Conservation (phyloP, 2,113 vertebrate species). For the Vidua macroura region DNA sequence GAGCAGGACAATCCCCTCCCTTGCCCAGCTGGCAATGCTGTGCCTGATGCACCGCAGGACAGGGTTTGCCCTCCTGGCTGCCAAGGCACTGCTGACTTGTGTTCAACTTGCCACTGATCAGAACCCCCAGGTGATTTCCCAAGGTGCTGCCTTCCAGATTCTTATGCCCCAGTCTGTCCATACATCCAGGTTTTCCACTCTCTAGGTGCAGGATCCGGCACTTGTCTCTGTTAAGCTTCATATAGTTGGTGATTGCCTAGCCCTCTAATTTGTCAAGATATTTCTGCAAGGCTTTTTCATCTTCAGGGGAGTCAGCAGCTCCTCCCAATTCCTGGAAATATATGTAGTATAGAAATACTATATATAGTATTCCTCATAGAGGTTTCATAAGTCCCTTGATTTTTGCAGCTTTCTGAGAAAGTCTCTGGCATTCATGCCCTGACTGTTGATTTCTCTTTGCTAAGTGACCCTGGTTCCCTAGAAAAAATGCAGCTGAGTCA, state of each 20-base stretch:
- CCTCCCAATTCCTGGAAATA: background rate
- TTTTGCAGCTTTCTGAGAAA: background rate
- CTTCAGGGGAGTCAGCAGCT: background rate
- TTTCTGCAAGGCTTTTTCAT: background rate
- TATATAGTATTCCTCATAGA: background rate
- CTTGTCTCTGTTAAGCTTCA: background rate
- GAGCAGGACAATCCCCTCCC: background rate
- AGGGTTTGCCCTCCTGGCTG: accelerated
- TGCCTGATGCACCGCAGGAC: background rate
- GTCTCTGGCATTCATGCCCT: background rate
- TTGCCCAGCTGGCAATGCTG: accelerated
- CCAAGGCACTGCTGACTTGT: background rate
- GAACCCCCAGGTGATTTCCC: background rate
- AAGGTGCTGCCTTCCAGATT: background rate
- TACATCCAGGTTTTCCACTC: background rate
- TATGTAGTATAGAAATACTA: background rate
- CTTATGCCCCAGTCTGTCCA: accelerated
- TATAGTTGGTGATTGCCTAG: background rate
- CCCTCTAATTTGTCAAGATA: background rate
- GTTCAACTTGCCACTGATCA: too few relatives aligned
- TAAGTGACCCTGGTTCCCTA: background rate
- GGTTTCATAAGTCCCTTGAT: background rate
- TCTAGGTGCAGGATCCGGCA: background rate
- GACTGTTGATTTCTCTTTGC: background rate
- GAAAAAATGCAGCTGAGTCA: background rate